These are phyloP conservation scores for Sinodicranocentrus sp. DNA, from an alignment of 2,888 invertebrate genomes.

Conservation along the genomic window DNA sequence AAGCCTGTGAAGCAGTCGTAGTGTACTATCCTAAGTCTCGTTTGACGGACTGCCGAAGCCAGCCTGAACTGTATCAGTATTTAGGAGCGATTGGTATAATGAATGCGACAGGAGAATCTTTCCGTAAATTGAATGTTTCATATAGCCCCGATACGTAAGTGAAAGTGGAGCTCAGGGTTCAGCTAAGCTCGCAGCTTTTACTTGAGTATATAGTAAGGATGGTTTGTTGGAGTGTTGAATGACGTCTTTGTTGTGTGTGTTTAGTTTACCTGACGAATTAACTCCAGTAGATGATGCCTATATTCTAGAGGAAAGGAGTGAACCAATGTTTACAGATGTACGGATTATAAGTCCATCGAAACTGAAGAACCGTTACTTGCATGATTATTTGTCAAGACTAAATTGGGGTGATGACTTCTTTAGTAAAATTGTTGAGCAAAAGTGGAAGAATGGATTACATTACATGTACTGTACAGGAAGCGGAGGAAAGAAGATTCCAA, in stretches of 20 bases:
- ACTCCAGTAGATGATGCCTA: constrained; percentile 29
- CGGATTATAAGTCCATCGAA: constrained; percentile 41
- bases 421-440: constrained; percentile 42
- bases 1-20: constrained; percentile 92
- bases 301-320: constrained; percentile 11
- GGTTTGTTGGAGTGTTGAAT: too few relatives aligned
- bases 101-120: constrained; percentile 68
- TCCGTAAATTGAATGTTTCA: constrained; percentile 64
- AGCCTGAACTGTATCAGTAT: constrained; percentile 71
- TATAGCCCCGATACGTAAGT: constrained; percentile 43
- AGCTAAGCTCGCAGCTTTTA: not conserved
- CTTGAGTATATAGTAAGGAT: too few relatives aligned
- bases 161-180: not conserved
- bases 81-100: constrained; percentile 67
- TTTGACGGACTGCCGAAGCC: constrained; percentile 88
- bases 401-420: constrained; percentile 50
- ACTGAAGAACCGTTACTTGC: constrained; percentile 23
- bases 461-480: constrained; percentile 31
- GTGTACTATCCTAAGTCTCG: constrained; percentile 90
- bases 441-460: constrained; percentile 45
- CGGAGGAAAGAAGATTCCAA: constrained; percentile 34
- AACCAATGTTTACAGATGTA: constrained; percentile 20
- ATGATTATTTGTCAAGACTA: constrained; percentile 39
- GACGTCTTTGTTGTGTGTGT: too few relatives aligned
- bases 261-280: constrained; percentile 19